These are phyloP conservation scores for Xiphophorus maculatus DNA, from an alignment of 2,113 vertebrate species.

Conservation along the genomic window DNA sequence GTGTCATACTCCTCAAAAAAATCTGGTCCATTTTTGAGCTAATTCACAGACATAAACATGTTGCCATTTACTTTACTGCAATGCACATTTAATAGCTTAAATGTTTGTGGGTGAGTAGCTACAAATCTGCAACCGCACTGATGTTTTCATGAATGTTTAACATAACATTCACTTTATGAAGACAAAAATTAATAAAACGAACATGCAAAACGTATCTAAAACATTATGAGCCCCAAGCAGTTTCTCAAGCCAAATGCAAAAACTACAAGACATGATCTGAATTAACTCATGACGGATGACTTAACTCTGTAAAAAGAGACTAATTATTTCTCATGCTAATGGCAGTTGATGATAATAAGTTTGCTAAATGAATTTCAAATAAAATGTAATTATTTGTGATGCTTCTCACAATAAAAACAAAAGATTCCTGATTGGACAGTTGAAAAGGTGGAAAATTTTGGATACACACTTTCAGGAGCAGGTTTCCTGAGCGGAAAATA, in stretches of 20 bases:
- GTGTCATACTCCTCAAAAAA: slow-evolving; percentile 1
- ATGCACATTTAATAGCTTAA: background rate
- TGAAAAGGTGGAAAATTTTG: too few relatives aligned
- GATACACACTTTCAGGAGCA: background rate
- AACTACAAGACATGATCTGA: background rate
- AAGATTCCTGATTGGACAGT: background rate
- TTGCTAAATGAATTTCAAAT: background rate
- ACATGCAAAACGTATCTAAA: background rate
- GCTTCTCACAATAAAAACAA: background rate
- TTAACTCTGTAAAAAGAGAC: background rate
- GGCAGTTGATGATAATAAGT: background rate
- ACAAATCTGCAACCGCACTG: background rate
- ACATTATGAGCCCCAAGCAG: background rate
- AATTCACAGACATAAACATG: too few relatives aligned
- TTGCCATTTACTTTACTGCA: too few relatives aligned
- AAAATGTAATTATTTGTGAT: background rate
- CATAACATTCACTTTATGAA: background rate
- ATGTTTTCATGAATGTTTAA: background rate
- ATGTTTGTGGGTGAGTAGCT: background rate
- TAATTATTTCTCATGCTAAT: background rate
- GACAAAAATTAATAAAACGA: background rate
- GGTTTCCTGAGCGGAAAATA: background rate
- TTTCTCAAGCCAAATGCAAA: too few relatives aligned
- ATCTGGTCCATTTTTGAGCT: background rate
- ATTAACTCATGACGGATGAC: background rate